Evolutionary conservation across 1,140 invertebrate species (phyloP), one percentile per base, ranked within the genome.

Genomic region (Aphelinus atriplicis): DNA sequence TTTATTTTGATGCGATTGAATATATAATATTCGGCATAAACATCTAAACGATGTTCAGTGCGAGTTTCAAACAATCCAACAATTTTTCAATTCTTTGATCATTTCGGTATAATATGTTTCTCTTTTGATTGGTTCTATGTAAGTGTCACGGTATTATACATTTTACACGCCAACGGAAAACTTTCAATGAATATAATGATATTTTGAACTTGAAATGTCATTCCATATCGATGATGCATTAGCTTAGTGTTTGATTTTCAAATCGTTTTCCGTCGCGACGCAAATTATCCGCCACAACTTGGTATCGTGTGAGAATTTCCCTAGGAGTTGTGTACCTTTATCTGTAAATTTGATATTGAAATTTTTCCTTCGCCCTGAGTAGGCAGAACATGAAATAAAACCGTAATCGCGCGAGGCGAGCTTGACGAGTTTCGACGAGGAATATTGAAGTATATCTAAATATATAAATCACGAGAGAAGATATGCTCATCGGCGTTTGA

Each of bases 371-470:
- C 47, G 26, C 26, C 53, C 57, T 75, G 64, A 70, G 73, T 75
- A 75, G 58, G 65, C 60, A 6, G 46, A 64, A 64, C 26, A 56
- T 64, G 51, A 70, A 5, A 75, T 48, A 42, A 64, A 58, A 47
- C 42, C 42, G 48, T 58, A 53, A 69, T 48, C 65, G 48, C 58
- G 56, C 58, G 56, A 63, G 50, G 51, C 65, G 57, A 68, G 65
- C n/a, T 68, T 70, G 61, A 67, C 65, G 42, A 74, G 48, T 69
- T 74, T 74, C 46, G 66, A 75, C 47, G 53, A 75, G 67, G 62
- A 75, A 70, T 75, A 64, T 53, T 53, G 10, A 70, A 64, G 61
- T 68, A 55, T 56, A 7, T 62, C 4, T 55, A 51, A 67, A 65
- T 45, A 71, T 63, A 26, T 72, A 48, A 48, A 57, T 69, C 46